Percentiles rank a stretch among this genome's conserved stretches.
These are phyloP conservation scores for Cotesia congregata DNA, from an alignment of 2,888 invertebrate species.

Conservation along the genomic window DNA sequence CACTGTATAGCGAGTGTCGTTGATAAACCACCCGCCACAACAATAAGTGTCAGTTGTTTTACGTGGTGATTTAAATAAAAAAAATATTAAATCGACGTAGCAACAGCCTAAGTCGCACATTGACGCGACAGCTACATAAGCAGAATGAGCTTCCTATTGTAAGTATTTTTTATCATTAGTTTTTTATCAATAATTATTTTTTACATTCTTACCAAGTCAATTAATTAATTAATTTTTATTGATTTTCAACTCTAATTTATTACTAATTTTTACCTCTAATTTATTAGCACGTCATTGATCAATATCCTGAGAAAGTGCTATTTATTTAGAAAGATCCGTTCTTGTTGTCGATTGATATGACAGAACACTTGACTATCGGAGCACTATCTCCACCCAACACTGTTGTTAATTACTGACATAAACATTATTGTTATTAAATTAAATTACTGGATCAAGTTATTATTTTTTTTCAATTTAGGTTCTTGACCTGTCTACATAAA, in stretches of 20 bases:
- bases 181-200: conserved; percentile 31
- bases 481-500: conserved; percentile 47
- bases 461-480: conserved; percentile 46
- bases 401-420: no score
- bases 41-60: conserved; percentile 10
- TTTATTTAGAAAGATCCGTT: neutral
- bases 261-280: neutral
- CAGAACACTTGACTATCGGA: neutral
- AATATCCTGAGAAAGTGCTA: neutral
- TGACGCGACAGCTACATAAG: conserved; percentile 45
- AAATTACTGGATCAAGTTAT: conserved; percentile 3
- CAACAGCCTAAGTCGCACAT: conserved; percentile 30
- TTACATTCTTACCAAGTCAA: neutral
- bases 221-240: neutral
- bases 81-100: conserved; percentile 26
- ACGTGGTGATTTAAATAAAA: conserved; percentile 12
- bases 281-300: conserved; percentile 8
- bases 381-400: neutral
- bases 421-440: no score
- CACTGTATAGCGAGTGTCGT: neutral
- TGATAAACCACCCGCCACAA: neutral
- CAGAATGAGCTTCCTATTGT: conserved; percentile 70
- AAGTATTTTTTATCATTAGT: conserved; percentile 54
- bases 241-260: no score
- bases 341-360: conserved; percentile 14